phyloP scores from a whole-genome alignment of 2,888 invertebrate genomes.

The Cheilosia soror region DNA sequence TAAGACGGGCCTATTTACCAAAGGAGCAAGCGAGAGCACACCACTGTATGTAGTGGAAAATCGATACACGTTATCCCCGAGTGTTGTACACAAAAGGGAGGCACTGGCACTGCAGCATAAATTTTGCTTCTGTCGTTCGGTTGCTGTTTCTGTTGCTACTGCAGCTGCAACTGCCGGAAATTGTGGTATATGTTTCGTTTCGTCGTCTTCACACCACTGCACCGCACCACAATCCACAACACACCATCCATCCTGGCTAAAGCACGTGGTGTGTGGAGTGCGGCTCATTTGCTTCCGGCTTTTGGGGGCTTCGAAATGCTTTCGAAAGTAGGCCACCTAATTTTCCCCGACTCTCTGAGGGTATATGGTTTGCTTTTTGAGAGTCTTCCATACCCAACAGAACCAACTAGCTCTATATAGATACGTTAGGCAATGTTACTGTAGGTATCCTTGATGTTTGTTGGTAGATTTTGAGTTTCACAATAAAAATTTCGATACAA shows the following conservation, averaged over 20 bases:
- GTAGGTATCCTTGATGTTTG: conserved; percentile 12
- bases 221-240: neutral
- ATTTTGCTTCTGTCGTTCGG: conserved; percentile 44
- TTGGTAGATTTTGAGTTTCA: conserved; percentile 47
- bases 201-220: conserved; percentile 10
- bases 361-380: neutral
- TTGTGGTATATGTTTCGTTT: conserved; percentile 59
- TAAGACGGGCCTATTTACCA: conserved; percentile 37
- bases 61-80: conserved; percentile 70
- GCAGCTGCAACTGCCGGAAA: conserved; percentile 64
- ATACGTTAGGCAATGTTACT: conserved; percentile 21
- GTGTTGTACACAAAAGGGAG: conserved; percentile 60
- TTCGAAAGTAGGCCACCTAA: conserved; percentile 71
- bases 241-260: neutral
- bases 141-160: conserved; percentile 25
- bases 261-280: conserved; percentile 57
- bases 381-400: conserved; percentile 28
- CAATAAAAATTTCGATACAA: conserved; percentile 54
- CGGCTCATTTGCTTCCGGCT: conserved; percentile 68
- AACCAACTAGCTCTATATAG: conserved; percentile 28
- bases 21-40: conserved; percentile 1
- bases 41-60: conserved; percentile 54
- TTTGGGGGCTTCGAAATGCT: conserved; percentile 61
- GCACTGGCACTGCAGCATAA: conserved; percentile 59
- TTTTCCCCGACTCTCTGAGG: conserved; percentile 52